Conservation (phyloP, 2,888 invertebrate species). For the Lasioglossum malachurum region DNA sequence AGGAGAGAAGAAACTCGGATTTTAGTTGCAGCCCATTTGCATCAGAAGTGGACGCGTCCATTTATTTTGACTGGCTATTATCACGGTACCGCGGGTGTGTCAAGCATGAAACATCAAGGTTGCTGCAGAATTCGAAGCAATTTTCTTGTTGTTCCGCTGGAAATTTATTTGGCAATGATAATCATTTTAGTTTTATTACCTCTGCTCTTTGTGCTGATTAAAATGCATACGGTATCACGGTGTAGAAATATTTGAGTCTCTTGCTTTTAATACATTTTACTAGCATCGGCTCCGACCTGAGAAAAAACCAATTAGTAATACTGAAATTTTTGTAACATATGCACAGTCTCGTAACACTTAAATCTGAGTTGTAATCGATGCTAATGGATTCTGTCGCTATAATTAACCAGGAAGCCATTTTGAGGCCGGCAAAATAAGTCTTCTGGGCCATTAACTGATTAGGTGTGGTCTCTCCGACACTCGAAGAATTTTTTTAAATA, state of each 20-base stretch:
- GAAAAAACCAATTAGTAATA: background rate
- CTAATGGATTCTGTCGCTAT: background rate
- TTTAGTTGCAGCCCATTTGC: background rate
- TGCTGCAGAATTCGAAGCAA: background rate
- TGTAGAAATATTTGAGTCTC: background rate
- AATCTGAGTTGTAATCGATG: background rate
- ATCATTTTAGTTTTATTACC: background rate
- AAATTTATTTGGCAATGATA: background rate
- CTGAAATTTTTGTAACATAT: background rate
- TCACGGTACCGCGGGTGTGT: background rate
- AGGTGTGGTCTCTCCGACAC: background rate
- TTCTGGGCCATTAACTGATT: background rate
- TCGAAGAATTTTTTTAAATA: background rate
- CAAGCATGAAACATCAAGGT: background rate
- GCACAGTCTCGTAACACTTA: background rate
- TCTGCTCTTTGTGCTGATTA: background rate
- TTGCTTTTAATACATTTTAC: too few relatives aligned
- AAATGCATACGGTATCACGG: background rate
- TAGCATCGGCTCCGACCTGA: background rate
- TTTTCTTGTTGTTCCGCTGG: background rate
- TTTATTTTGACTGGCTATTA: background rate
- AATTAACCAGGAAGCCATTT: background rate
- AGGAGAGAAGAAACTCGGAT: slow-evolving; percentile 1
- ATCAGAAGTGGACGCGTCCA: background rate
- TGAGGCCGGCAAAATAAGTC: background rate